These are phyloP conservation scores for Calliopsis andreniformis DNA, from an alignment of 1,140 invertebrate genomes.

Conservation along the genomic window DNA sequence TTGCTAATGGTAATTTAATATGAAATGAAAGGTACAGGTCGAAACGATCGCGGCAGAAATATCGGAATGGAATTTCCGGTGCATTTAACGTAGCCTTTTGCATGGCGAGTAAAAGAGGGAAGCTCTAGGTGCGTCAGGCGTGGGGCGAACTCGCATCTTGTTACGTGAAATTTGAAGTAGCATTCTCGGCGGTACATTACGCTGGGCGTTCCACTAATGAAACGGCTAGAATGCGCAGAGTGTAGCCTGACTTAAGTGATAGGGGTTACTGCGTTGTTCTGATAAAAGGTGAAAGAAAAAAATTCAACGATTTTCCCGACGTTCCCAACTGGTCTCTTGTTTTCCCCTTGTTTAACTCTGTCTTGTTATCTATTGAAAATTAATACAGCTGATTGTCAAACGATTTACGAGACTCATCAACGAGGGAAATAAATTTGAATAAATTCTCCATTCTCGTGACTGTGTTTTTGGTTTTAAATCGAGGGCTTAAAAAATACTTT, in stretches of 20 bases:
- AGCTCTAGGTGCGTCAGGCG: not conserved
- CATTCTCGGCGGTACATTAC: slow-evolving; percentile 30
- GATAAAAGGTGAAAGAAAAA: slow-evolving; percentile 1
- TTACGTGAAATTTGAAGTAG: slow-evolving; percentile 29
- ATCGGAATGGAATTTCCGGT: not conserved
- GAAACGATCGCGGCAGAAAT: not conserved
- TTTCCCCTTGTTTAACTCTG: too few relatives aligned
- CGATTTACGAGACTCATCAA: too few relatives aligned
- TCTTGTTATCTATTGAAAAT: too few relatives aligned
- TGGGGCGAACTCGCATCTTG: not conserved
- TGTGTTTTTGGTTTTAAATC: too few relatives aligned
- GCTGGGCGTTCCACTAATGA: slow-evolving; percentile 40
- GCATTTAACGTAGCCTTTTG: not conserved
- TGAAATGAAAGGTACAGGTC: not conserved
- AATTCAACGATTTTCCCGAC: not conserved
- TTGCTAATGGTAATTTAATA: too few relatives aligned
- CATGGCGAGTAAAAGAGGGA: not conserved
- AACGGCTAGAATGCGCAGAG: slow-evolving; percentile 47
- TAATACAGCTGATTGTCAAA: too few relatives aligned
- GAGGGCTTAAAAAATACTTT: too few relatives aligned
- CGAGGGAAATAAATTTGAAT: too few relatives aligned
- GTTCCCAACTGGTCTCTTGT: not conserved
- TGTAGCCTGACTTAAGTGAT: slow-evolving; percentile 7
- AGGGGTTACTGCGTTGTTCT: not conserved
- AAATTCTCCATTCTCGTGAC: too few relatives aligned